Conservation (phyloP, 2,888 invertebrate species). For the Congeria kusceri region DNA sequence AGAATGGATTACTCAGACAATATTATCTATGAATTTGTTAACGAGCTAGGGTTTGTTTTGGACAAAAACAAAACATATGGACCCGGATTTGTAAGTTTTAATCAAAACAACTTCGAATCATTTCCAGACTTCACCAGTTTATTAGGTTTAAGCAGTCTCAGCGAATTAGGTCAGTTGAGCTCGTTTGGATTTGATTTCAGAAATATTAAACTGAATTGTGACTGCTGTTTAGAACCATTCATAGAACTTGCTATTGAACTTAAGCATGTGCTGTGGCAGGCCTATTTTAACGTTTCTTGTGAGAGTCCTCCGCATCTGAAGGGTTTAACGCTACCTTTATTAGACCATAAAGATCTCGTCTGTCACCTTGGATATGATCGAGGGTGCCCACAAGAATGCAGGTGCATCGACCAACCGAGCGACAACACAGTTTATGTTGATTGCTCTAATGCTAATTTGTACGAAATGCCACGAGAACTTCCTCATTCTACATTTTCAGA, state of each 20-base stretch:
- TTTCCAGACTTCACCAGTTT: slow-evolving; percentile 43
- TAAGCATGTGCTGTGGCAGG: slow-evolving; percentile 34
- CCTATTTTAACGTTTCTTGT: slow-evolving; percentile 40
- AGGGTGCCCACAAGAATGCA: slow-evolving; percentile 18
- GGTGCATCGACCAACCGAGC: slow-evolving; percentile 28
- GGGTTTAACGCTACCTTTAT: no score
- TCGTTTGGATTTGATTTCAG: slow-evolving; percentile 45
- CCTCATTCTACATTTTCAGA: slow-evolving; percentile 31
- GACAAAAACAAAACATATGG: slow-evolving; percentile 33
- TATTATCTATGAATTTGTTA: slow-evolving; percentile 35
- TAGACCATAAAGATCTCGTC: no score
- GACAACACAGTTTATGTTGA: slow-evolving; percentile 29
- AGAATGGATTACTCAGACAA: slow-evolving; percentile 26
- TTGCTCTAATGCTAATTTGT: slow-evolving; percentile 5
- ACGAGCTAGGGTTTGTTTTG: slow-evolving; percentile 13
- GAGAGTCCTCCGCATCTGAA: slow-evolving; percentile 14
- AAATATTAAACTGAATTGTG: slow-evolving; percentile 39
- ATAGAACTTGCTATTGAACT: slow-evolving; percentile 24
- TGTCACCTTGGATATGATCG: slow-evolving; percentile 16
- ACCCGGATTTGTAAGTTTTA: slow-evolving; percentile 31
- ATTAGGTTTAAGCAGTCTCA: slow-evolving; percentile 23
- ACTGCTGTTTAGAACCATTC: slow-evolving; percentile 51
- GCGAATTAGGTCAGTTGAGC: slow-evolving; percentile 33
- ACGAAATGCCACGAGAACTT: slow-evolving; percentile 25
- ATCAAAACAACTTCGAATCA: slow-evolving; percentile 25